Percentiles rank a stretch among this genome's conserved stretches.
These are phyloP conservation scores for Ferdinandea cuprea DNA, from an alignment of 2,888 invertebrate genomes.

Conservation along the genomic window DNA sequence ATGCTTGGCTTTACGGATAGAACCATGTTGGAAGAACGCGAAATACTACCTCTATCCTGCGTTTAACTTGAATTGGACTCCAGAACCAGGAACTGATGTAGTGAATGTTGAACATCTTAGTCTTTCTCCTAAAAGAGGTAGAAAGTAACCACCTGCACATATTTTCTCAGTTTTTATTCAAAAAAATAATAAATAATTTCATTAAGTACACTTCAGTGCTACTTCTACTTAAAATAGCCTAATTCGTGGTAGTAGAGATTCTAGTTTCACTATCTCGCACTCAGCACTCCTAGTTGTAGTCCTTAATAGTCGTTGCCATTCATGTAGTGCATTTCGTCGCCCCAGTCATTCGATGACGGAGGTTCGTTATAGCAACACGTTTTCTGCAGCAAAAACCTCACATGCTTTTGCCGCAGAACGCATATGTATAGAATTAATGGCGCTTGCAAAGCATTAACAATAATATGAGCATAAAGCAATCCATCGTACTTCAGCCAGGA, in stretches of 20 bases:
- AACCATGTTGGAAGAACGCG: no score
- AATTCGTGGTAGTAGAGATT: conserved; percentile 48
- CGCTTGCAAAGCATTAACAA: conserved; percentile 90
- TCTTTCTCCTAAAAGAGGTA: no score
- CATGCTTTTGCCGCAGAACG: conserved; percentile 90
- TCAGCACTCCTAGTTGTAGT: background rate
- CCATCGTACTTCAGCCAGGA: conserved; percentile 90
- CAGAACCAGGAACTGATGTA: background rate
- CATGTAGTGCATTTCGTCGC: conserved; percentile 94
- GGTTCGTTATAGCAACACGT: conserved; percentile 91
- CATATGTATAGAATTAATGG: conserved; percentile 90
- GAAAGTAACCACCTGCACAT: background rate
- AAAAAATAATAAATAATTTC: conserved; percentile 68
- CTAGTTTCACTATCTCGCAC: conserved; percentile 10
- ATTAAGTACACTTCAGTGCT: conserved; percentile 72
- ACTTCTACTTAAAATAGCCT: conserved; percentile 42
- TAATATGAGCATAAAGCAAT: conserved; percentile 89
- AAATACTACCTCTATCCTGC: no score
- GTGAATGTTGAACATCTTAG: no score
- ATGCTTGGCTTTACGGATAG: no score
- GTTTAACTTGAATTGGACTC: no score
- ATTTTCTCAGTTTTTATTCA: conserved; percentile 24
- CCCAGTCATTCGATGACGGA: conserved; percentile 91
- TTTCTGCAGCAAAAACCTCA: conserved; percentile 90
- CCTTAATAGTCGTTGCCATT: conserved; percentile 85